Evolutionary conservation across 2,888 invertebrate species (phyloP).

Genomic region (Calameuta pallipes): DNA sequence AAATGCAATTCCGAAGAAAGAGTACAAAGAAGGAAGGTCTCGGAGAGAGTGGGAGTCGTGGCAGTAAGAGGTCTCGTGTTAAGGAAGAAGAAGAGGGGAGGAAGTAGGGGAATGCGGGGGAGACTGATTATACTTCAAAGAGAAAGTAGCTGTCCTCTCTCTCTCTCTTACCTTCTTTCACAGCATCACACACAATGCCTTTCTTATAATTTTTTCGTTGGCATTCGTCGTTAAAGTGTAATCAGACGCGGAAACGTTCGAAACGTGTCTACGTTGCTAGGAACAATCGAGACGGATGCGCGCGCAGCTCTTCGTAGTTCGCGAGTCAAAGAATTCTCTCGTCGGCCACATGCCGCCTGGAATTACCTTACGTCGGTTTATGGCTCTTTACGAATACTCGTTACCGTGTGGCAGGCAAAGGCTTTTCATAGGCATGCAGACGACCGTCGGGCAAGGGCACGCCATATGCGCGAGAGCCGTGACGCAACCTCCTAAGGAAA

Average conservation of each 20-base stretch:
- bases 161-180: slow-evolving; percentile 18
- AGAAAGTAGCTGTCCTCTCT: slow-evolving; percentile 9
- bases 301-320: neutral
- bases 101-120: neutral
- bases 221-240: slow-evolving; percentile 15
- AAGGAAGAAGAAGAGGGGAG: slow-evolving; percentile 15
- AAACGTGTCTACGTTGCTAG: neutral
- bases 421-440: slow-evolving; percentile 1
- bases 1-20: slow-evolving; percentile 39
- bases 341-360: slow-evolving; percentile 6
- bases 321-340: neutral
- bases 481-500: neutral
- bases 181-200: slow-evolving; percentile 10
- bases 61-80: slow-evolving; percentile 4
- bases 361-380: slow-evolving; percentile 6
- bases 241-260: slow-evolving; percentile 4
- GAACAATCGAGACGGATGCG: slow-evolving; percentile 10
- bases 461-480: slow-evolving; percentile 10
- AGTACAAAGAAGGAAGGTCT: slow-evolving; percentile 21
- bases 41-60: slow-evolving; percentile 24
- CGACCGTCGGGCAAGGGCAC: slow-evolving; percentile 4
- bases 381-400: slow-evolving; percentile 3
- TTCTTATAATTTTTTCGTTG: neutral
- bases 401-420: neutral
- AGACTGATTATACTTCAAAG: neutral